A percentile compares a stretch with the other conserved stretches of the same genome.
These are phyloP conservation scores for Enteromius paludinosus DNA, from an alignment of 2,797 vertebrate genomes.

Conservation along the genomic window DNA sequence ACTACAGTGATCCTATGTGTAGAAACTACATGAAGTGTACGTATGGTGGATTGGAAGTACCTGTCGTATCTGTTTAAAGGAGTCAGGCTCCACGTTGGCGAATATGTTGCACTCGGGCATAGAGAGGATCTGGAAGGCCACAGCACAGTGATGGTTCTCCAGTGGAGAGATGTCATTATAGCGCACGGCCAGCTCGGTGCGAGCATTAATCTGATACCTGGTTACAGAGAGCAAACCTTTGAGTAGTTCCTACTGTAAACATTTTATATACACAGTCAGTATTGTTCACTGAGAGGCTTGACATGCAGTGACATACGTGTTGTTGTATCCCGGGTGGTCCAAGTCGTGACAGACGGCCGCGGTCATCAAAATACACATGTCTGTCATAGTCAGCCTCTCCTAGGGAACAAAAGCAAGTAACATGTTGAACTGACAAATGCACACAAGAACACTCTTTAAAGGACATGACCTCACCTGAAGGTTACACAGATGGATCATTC, in stretches of 20 bases:
- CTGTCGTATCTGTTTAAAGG: slow-evolving; percentile 88
- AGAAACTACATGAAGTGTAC: neutral
- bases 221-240: neutral
- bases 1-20: neutral
- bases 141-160: slow-evolving; percentile 93
- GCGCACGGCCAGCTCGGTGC: slow-evolving; percentile 87
- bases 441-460: neutral
- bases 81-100: slow-evolving; percentile 77
- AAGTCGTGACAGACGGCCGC: slow-evolving; percentile 92
- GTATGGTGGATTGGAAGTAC: slow-evolving; percentile 58
- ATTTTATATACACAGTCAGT: neutral
- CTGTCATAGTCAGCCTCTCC: slow-evolving; percentile 84
- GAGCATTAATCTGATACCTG: slow-evolving; percentile 88
- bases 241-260: neutral
- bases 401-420: slow-evolving; percentile 53
- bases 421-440: slow-evolving; percentile 10
- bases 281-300: neutral
- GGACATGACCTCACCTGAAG: slow-evolving; percentile 77
- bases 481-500: slow-evolving; percentile 87
- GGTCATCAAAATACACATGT: slow-evolving; percentile 88
- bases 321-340: slow-evolving; percentile 93
- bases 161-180: slow-evolving; percentile 94
- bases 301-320: slow-evolving; percentile 75
- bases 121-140: slow-evolving; percentile 89
- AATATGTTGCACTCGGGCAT: slow-evolving; percentile 91